Conservation (phyloP, 2,888 invertebrate genomes). For the Cinara cedri region DNA sequence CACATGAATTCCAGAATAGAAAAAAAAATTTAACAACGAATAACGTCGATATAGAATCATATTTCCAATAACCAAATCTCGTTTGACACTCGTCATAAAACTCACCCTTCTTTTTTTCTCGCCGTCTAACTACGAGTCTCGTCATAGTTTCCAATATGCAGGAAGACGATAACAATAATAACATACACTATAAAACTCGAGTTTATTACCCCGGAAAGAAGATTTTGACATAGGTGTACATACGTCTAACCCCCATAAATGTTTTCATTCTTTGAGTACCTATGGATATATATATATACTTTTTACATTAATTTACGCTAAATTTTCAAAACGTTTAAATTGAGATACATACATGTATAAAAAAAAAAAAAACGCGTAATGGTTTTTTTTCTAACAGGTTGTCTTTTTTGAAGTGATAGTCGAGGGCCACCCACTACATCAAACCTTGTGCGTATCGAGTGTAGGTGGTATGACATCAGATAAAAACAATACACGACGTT, state of each 20-base stretch:
- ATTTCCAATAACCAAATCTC: too few relatives aligned
- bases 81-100: not conserved
- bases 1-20: not conserved
- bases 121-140: not conserved
- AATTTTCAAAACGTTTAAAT: not conserved
- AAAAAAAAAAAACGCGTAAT: not conserved
- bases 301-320: not conserved
- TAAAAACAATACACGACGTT: not conserved
- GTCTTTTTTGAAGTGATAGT: constrained; percentile 6
- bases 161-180: not conserved
- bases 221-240: not conserved
- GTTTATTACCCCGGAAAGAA: not conserved
- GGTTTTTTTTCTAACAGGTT: not conserved
- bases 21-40: not conserved
- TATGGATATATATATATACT: not conserved
- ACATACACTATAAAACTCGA: too few relatives aligned
- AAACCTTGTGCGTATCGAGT: not conserved
- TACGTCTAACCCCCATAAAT: not conserved
- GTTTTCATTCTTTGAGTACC: constrained; percentile 9
- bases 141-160: not conserved
- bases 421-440: constrained; percentile 25
- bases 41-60: too few relatives aligned
- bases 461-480: not conserved
- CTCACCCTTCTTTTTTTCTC: not conserved
- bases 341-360: not conserved